phyloP scores from a whole-genome alignment of 2,888 invertebrate genomes.

The Microctonus hyperodae region DNA sequence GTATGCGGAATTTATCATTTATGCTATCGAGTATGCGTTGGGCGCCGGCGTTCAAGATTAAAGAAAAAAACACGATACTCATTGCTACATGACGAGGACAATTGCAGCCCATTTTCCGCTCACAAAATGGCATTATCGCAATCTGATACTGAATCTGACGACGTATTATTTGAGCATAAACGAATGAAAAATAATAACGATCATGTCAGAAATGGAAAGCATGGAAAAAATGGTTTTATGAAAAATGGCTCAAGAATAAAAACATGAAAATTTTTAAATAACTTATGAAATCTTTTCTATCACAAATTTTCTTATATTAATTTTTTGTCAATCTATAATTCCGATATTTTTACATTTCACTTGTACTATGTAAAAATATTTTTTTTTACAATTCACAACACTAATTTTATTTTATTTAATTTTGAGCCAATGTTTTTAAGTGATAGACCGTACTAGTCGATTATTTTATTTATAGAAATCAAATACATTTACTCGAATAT shows the following conservation, averaged over 20 bases:
- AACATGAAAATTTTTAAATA: constrained; percentile 59
- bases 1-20: constrained; percentile 73
- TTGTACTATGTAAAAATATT: neutral
- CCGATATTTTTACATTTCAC: neutral
- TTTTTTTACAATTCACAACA: neutral
- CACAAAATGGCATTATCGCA: constrained; percentile 73
- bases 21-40: constrained; percentile 67
- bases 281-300: neutral
- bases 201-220: constrained; percentile 62
- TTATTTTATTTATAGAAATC: neutral
- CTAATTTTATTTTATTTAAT: neutral
- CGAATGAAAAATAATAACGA: constrained; percentile 67
- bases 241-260: constrained; percentile 66
- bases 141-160: constrained; percentile 81
- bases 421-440: neutral
- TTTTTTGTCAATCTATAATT: neutral
- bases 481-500: neutral
- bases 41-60: constrained; percentile 65
- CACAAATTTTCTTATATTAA: neutral
- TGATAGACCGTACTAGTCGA: neutral
- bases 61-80: constrained; percentile 74
- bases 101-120: constrained; percentile 64
- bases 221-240: constrained; percentile 65
- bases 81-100: constrained; percentile 73
- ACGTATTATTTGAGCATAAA: constrained; percentile 82